phyloP scores from a whole-genome alignment of 1,140 invertebrate genomes.

The Ceratina japonica region DNA sequence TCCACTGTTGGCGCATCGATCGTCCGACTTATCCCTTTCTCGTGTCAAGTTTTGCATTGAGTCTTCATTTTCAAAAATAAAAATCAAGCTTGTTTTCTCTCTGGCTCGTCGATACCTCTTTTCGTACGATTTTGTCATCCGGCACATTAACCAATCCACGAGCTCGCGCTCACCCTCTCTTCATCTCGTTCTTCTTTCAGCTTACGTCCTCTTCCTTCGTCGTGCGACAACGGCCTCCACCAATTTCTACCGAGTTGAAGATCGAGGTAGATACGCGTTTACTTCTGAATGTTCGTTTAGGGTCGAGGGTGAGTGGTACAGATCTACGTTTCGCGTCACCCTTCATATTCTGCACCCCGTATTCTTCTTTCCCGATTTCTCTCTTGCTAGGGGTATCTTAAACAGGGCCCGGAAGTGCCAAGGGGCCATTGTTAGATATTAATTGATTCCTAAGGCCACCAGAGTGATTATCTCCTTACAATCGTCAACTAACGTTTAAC shows the following conservation, averaged over 20 bases:
- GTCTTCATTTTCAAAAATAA: not conserved
- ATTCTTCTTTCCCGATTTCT: not conserved
- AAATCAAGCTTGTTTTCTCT: not conserved
- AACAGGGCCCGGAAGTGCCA: conserved; percentile 64
- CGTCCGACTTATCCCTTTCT: conserved; percentile 29
- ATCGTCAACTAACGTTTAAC: conserved; percentile 71
- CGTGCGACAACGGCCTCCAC: conserved; percentile 28
- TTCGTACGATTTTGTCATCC: not conserved
- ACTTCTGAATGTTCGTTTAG: conserved; percentile 37
- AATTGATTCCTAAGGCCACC: conserved; percentile 77
- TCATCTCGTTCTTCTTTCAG: not conserved
- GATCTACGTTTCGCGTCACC: conserved; percentile 1
- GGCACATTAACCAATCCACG: not conserved
- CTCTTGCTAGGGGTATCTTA: conserved; percentile 19
- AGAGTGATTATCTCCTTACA: conserved; percentile 75
- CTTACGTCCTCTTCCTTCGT: not conserved
- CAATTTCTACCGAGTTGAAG: conserved; percentile 57
- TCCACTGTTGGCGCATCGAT: conserved; percentile 37
- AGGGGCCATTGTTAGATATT: conserved; percentile 71
- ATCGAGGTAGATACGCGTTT: conserved; percentile 55
- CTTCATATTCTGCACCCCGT: not conserved
- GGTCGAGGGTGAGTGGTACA: conserved; percentile 20
- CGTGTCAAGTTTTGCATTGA: conserved; percentile 30
- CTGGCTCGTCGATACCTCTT: not conserved
- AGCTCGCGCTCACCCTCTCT: not conserved